Evolutionary conservation across 1,140 invertebrate genomes (phyloP).

Genomic region (Anastrepha obliqua): DNA sequence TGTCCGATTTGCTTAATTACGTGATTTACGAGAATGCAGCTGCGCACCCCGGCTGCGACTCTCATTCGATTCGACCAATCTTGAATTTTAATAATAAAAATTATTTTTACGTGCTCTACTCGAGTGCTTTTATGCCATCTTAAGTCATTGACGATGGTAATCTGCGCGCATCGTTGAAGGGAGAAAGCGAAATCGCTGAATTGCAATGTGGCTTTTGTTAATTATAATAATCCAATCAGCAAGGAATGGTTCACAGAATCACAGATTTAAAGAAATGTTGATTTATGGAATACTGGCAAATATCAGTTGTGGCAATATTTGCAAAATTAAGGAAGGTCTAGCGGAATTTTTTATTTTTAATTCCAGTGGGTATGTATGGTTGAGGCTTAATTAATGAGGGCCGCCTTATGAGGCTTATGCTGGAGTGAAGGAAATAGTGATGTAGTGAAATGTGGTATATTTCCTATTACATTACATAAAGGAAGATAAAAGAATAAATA

Average conservation of each 20-base stretch:
- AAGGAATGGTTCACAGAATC: background rate
- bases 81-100: background rate
- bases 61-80: background rate
- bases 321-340: no score
- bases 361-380: no score
- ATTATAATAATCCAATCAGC: slow-evolving; percentile 14
- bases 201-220: background rate
- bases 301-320: no score
- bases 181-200: background rate
- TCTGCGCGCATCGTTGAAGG: background rate
- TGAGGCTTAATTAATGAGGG: no score
- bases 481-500: no score
- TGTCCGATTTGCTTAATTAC: background rate
- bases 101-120: background rate
- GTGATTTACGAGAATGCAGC: background rate
- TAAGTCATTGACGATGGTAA: background rate
- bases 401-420: no score
- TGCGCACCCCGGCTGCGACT: background rate
- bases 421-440: no score
- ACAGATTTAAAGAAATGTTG: no score
- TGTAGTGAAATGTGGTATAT: no score
- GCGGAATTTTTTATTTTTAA: no score
- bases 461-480: no score
- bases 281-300: no score
- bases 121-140: background rate